Conservation (phyloP, 2,888 invertebrate genomes). For the Epirrita christyi region DNA sequence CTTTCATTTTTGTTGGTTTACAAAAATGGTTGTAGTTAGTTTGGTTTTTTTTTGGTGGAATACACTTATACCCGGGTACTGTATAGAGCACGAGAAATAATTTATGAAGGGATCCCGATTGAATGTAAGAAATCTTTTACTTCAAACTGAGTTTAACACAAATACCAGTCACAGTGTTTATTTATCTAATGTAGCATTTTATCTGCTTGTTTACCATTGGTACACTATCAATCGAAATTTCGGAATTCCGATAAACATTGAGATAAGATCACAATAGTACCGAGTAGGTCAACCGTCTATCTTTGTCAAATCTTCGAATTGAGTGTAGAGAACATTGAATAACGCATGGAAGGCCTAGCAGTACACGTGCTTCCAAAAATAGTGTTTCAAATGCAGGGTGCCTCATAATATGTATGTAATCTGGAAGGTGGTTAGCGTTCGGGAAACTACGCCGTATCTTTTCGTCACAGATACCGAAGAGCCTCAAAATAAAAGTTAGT, state of each 20-base stretch:
- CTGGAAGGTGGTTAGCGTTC: too few species aligned
- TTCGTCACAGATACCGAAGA: too few species aligned
- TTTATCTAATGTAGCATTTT: background rate
- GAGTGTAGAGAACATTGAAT: conserved; percentile 1
- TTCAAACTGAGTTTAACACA: background rate
- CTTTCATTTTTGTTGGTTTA: conserved; percentile 53
- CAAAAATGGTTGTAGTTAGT: conserved; percentile 27
- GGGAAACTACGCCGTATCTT: too few species aligned
- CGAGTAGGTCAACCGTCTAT: conserved; percentile 2
- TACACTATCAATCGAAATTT: background rate
- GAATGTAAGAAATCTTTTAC: background rate
- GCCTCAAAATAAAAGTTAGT: too few species aligned
- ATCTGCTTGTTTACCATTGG: background rate
- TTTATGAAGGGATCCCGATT: background rate
- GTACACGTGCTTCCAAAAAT: conserved; percentile 38
- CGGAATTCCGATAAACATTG: background rate
- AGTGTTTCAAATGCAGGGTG: conserved; percentile 45
- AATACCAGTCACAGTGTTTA: background rate
- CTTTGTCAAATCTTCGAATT: background rate
- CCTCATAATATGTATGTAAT: too few species aligned
- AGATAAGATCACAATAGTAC: conserved; percentile 36
- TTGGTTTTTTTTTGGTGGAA: conserved; percentile 37
- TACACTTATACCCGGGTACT: conserved; percentile 29
- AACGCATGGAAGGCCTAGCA: conserved; percentile 26
- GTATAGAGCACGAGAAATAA: background rate